Evolutionary conservation across 2,888 invertebrate genomes (phyloP).

Genomic region (Neoscelio sp.): DNA sequence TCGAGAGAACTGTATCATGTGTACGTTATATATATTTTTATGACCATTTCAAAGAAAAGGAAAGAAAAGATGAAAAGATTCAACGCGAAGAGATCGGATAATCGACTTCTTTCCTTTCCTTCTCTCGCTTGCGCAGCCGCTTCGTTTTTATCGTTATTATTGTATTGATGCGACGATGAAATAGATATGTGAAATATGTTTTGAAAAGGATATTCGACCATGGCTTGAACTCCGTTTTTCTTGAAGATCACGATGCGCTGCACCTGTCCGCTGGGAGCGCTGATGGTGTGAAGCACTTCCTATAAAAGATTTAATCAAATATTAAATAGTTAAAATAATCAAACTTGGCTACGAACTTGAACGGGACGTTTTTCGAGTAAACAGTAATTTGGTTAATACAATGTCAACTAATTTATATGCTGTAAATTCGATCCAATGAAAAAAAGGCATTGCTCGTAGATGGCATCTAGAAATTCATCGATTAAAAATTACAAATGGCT

Average conservation of each 20-base stretch:
- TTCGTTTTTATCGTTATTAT: no score
- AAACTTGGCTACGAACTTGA: no score
- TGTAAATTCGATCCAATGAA: no score
- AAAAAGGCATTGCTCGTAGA: no score
- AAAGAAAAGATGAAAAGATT: not conserved
- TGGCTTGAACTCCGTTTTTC: slow-evolving; percentile 99
- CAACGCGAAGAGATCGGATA: slow-evolving; percentile 1
- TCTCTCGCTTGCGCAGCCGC: no score
- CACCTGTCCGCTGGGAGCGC: slow-evolving; percentile 96
- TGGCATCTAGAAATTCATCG: no score
- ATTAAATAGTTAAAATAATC: slow-evolving; percentile 26
- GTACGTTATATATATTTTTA: slow-evolving; percentile 8
- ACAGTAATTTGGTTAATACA: not conserved
- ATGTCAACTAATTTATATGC: no score
- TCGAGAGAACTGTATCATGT: slow-evolving; percentile 27
- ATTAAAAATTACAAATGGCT: no score
- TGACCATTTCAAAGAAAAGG: not conserved
- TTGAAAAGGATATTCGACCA: slow-evolving; percentile 98
- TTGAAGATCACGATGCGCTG: slow-evolving; percentile 99
- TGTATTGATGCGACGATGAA: no score
- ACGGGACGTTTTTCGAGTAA: not conserved
- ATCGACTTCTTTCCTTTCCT: not conserved
- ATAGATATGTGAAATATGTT: slow-evolving; percentile 39
- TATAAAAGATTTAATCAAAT: slow-evolving; percentile 86
- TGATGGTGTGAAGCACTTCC: slow-evolving; percentile 99